A percentile compares a stretch with the other conserved stretches of the same genome.
These are phyloP conservation scores for Zelostemma sp. DNA, from an alignment of 1,140 invertebrate species.

Conservation along the genomic window DNA sequence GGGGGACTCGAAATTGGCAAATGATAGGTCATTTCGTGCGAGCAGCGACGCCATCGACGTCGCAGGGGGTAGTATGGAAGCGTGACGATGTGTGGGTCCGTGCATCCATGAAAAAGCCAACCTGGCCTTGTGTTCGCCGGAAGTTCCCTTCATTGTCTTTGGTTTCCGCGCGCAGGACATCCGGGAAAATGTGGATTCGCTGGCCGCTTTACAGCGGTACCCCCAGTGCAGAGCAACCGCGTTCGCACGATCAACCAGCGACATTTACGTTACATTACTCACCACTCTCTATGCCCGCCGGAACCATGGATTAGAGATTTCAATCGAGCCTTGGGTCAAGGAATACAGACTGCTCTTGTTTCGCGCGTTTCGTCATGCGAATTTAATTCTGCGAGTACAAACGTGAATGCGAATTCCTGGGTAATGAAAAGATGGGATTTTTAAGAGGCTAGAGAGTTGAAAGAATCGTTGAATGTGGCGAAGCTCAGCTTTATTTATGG, in stretches of 20 bases:
- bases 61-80: conserved; percentile 34
- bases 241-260: conserved; percentile 36
- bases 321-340: conserved; percentile 41
- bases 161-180: conserved; percentile 64
- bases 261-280: conserved; percentile 27
- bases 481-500: conserved; percentile 2
- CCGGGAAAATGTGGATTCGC: conserved; percentile 63
- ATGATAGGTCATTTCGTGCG: conserved; percentile 29
- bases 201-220: conserved; percentile 33
- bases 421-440: neutral
- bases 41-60: conserved; percentile 26
- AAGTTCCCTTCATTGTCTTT: conserved; percentile 63
- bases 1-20: conserved; percentile 33
- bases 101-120: conserved; percentile 21
- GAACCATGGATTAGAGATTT: conserved; percentile 69
- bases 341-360: conserved; percentile 22
- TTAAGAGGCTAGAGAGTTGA: neutral
- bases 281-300: conserved; percentile 43
- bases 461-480: too few species aligned
- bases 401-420: too few species aligned
- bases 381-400: conserved; percentile 26
- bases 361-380: conserved; percentile 15
- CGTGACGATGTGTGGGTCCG: conserved; percentile 18
- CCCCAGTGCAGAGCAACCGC: conserved; percentile 7
- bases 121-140: conserved; percentile 64